Evolutionary conservation across 2,888 invertebrate species (phyloP), one percentile per base, ranked within the genome.

Genomic region (Mythimna ferrago): DNA sequence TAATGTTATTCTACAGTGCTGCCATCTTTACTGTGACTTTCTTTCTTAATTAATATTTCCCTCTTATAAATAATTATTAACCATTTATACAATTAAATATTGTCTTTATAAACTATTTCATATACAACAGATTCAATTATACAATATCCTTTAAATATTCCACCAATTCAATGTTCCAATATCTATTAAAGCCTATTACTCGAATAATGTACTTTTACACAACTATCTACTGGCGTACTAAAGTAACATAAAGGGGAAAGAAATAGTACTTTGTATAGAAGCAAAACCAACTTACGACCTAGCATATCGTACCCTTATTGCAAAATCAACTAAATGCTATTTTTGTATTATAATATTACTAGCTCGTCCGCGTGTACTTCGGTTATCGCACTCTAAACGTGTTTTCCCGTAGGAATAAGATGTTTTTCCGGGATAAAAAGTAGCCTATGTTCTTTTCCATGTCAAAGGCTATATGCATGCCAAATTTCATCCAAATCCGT

Each of bases 131-230:
- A 64, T 60, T 64, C 14, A 65, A 64, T 32, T 32, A 32, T 44
- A 64, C 26, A 66, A 48, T 61, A 69, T 41, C 35, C 51, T 61
- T 62, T 14, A 54, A 64, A 58, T 63, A 71, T 71, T 81, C 78
- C 82, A 82, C 65, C 68, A 72, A 82, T 82, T 81, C 78, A 54
- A 26, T 74, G 11, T 67, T 66, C 57, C 66, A 72, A 68, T 54
- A 54, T 38, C 44, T 78, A 78, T 32, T 66, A 57, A 70, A 78
- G 57, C 38, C 56, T 58, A 72, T 38, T 53, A 64, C 57, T 81
- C 10, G 38, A 68, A 61, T 57, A 54, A 62, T 65, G 19, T 69
- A 75, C 57, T 38, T 58, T 67, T 64, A 68, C 19, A 64, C 58
- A 56, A 66, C 62, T 56, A 19, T 60, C 82, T 81, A 86, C 74